These are phyloP conservation scores for Chloroceryle aenea DNA, from an alignment of 2,113 vertebrate genomes.

Conservation along the genomic window DNA sequence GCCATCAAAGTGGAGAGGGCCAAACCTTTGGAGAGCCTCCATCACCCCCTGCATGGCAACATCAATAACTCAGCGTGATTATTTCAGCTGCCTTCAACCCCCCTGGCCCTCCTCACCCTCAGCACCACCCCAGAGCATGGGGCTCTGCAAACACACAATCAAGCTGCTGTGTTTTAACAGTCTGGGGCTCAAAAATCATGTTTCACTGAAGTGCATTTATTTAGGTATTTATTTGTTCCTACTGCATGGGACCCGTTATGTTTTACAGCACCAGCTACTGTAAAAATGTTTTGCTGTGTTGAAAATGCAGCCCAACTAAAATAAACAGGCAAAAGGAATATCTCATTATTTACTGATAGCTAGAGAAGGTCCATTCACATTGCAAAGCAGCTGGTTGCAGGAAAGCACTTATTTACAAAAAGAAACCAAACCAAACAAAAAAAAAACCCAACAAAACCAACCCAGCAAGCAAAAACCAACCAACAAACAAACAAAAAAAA, in stretches of 20 bases:
- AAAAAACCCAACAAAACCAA: not conserved
- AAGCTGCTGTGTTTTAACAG: not conserved
- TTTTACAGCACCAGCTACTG: not conserved
- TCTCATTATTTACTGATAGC: not conserved
- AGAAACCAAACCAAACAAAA: not conserved
- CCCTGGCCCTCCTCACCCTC: not conserved
- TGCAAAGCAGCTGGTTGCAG: not conserved
- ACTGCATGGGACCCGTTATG: not conserved
- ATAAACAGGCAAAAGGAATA: not conserved
- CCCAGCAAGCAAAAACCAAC: no score
- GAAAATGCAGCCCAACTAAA: not conserved
- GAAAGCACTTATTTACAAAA: not conserved
- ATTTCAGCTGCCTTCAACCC: not conserved
- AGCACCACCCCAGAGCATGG: not conserved
- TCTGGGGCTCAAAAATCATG: not conserved
- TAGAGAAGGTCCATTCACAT: not conserved
- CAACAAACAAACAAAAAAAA: not conserved
- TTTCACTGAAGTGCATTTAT: not conserved
- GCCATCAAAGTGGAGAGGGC: not conserved
- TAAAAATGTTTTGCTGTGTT: not conserved
- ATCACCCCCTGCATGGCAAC: fast-evolving
- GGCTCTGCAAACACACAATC: not conserved
- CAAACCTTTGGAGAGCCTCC: not conserved
- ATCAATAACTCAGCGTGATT: not conserved
- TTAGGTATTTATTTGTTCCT: not conserved